Evolutionary conservation across 2,113 vertebrate genomes (phyloP).

Genomic region (Alouatta palliata): DNA sequence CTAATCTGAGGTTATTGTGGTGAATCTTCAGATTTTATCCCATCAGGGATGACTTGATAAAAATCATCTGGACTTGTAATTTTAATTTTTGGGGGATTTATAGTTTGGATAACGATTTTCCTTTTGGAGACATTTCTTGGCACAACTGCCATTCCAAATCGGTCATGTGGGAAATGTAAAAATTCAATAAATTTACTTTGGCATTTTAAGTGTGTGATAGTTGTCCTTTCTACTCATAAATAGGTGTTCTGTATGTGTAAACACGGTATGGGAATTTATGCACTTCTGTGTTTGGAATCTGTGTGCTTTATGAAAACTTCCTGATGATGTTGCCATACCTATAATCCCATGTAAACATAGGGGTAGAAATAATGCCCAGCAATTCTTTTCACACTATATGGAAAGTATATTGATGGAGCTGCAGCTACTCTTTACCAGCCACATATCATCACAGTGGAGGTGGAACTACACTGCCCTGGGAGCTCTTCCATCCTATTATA

Average conservation of each 20-base stretch:
- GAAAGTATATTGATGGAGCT: neutral
- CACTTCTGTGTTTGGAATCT: fast-evolving
- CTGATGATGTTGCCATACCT: neutral
- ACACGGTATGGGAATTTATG: neutral
- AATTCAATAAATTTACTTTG: neutral
- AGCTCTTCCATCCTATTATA: neutral
- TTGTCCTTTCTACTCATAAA: neutral
- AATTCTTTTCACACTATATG: neutral
- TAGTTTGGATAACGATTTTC: neutral
- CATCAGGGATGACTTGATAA: neutral
- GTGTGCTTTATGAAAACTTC: neutral
- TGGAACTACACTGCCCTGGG: neutral
- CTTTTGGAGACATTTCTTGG: neutral
- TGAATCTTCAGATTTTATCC: neutral
- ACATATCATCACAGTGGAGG: neutral
- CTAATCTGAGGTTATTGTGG: neutral
- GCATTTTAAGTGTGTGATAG: neutral
- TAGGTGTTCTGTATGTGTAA: fast-evolving
- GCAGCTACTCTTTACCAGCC: neutral
- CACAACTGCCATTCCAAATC: neutral
- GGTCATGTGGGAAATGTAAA: neutral
- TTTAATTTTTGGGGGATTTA: neutral
- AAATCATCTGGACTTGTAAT: neutral
- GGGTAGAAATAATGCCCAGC: neutral
- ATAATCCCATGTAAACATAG: too few species aligned